Evolutionary conservation across 2,888 invertebrate genomes (phyloP).

Genomic region (Myopa testacea): DNA sequence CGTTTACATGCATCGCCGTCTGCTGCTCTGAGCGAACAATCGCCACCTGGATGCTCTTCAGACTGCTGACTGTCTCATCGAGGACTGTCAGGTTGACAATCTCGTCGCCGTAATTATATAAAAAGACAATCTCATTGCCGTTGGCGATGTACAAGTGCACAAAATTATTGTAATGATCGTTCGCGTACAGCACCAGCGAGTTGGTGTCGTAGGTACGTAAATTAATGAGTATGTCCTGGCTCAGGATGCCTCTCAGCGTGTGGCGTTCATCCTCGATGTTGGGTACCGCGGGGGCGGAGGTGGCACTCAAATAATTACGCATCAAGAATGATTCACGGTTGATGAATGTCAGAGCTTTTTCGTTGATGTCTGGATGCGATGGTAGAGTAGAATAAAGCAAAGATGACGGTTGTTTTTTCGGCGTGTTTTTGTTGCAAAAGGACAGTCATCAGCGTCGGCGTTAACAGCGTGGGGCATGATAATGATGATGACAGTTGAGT

Average conservation of each 20-base stretch:
- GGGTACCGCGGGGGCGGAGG: conserved; percentile 70
- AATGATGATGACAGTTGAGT: not conserved
- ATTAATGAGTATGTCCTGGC: conserved; percentile 86
- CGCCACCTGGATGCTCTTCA: conserved; percentile 90
- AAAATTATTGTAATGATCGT: conserved; percentile 94
- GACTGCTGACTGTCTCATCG: conserved; percentile 80
- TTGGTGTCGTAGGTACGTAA: conserved; percentile 87
- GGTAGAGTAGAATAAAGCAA: not conserved
- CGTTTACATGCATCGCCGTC: conserved; percentile 86
- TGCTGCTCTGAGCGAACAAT: conserved; percentile 79
- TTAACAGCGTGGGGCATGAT: not conserved
- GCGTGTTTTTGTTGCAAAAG: not conserved
- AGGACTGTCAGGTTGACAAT: conserved; percentile 84
- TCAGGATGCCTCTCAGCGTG: conserved; percentile 79
- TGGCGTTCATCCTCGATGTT: conserved; percentile 66
- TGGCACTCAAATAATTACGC: conserved; percentile 80
- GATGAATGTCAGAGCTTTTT: conserved; percentile 88
- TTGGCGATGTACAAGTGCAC: conserved; percentile 87
- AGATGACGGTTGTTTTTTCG: not conserved
- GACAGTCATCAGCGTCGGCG: not conserved
- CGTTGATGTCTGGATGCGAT: conserved; percentile 81
- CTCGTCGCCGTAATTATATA: conserved; percentile 85
- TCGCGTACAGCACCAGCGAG: conserved; percentile 87
- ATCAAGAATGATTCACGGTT: conserved; percentile 83
- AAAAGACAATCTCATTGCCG: conserved; percentile 82